Evolutionary conservation across 1,140 invertebrate species (phyloP).

Genomic region (Tribolium castaneum): DNA sequence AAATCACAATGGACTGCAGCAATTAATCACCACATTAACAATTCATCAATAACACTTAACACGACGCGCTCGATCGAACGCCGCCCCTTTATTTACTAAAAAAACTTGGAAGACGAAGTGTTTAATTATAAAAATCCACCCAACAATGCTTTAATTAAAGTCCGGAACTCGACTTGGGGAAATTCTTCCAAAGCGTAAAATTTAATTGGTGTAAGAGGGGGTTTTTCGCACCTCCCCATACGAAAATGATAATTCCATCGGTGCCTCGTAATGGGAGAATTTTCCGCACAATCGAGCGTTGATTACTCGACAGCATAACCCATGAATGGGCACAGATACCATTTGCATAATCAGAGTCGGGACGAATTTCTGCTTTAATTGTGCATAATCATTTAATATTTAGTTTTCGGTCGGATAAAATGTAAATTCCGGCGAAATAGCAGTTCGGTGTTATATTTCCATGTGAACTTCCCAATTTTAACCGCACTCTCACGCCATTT

Average conservation of each 20-base stretch:
- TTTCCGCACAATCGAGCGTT: slow-evolving; percentile 23
- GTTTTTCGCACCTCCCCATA: neutral
- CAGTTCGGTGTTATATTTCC: slow-evolving; percentile 1
- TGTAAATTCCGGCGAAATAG: neutral
- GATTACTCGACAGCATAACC: slow-evolving; percentile 13
- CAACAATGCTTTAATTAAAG: slow-evolving; percentile 33
- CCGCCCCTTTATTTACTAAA: neutral
- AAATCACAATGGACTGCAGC: slow-evolving; percentile 6
- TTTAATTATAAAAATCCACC: slow-evolving; percentile 22
- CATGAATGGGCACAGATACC: slow-evolving; percentile 20
- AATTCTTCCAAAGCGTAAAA: slow-evolving; percentile 14
- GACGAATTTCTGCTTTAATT: slow-evolving; percentile 27
- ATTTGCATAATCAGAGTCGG: slow-evolving; percentile 22
- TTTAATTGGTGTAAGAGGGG: slow-evolving; percentile 8
- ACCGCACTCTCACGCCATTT: slow-evolving; percentile 16
- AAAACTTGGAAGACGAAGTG: slow-evolving; percentile 5
- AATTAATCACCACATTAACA: slow-evolving; percentile 34
- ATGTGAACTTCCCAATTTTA: slow-evolving; percentile 22
- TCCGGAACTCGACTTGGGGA: neutral
- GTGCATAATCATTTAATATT: slow-evolving; percentile 36
- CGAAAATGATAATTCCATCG: slow-evolving; percentile 2
- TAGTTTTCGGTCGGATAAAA: slow-evolving; percentile 20
- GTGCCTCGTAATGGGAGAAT: neutral
- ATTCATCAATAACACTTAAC: slow-evolving; percentile 33
- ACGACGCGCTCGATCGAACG: neutral